Evolutionary conservation across 2,113 vertebrate genomes (phyloP), one percentile per base, ranked within the genome.

Genomic region (Taxidea taxus): DNA sequence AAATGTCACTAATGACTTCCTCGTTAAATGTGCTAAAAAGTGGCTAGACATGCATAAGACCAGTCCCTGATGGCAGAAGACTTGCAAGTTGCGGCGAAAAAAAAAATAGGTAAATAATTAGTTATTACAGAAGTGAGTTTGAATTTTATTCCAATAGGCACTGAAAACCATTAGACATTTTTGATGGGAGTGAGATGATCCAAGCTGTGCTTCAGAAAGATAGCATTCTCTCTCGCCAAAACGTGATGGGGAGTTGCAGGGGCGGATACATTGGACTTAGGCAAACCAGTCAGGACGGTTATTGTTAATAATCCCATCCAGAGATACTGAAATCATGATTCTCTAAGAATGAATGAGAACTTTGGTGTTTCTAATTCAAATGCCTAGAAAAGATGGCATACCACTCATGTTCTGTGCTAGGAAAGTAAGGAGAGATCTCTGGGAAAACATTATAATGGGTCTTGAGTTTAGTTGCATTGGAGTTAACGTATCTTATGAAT

Each of bases 321-420:
- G 47, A 74, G 56, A 90, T 84, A 91, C 75, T 49, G 56, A 95
- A 95, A 93, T 93, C 13, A 86, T 15, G n/a, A n/a, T n/a, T n/a
- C n/a, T n/a, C n/a, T n/a, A 83, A 85, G 44, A 91, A 94, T 64
- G 75, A 92, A 81, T 62, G 31, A 95, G 39, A 94, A 97, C n/a
- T 86, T 83, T 68, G 80, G 75, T 68, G 42, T 66, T 93, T 93
- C n/a, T 75, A 83, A 95, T 72, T 93, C 72, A 74, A 90, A 86
- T 72, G 34, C 60, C 18, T 58, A 90, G 34, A 84, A 82, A 77
- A 92, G 18, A 92, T 88, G 68, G 34, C 44, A 66, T 44, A 80
- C 10, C 12, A 18, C 51, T 83, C 7, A 37, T 94, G 86, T 87
- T 83, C 23, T 94, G n/a, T 93, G 83, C 94, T n/a, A 93, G 21